These are phyloP conservation scores for Trichogramma evanescens DNA, from an alignment of 2,888 invertebrate species.

Conservation along the genomic window DNA sequence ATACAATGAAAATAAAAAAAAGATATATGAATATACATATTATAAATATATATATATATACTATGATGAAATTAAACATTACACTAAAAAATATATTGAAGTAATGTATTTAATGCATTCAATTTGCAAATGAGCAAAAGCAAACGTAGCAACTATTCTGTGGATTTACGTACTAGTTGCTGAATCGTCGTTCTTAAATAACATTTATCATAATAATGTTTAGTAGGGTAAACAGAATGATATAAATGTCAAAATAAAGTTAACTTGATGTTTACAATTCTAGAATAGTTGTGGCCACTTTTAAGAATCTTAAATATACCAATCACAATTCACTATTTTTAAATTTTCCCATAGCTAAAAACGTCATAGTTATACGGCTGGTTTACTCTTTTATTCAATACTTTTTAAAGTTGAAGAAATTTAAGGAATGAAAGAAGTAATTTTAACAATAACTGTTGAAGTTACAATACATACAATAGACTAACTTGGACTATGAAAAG, in stretches of 20 bases:
- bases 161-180: slow-evolving; percentile 40
- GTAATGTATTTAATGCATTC: slow-evolving; percentile 34
- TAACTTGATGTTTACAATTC: slow-evolving; percentile 32
- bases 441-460: slow-evolving; percentile 12
- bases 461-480: slow-evolving; percentile 18
- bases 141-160: slow-evolving; percentile 30
- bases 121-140: slow-evolving; percentile 36
- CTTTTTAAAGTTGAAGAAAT: slow-evolving; percentile 16
- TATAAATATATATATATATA: slow-evolving; percentile 36
- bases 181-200: slow-evolving; percentile 43
- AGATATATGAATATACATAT: slow-evolving; percentile 37
- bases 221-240: slow-evolving; percentile 30
- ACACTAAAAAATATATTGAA: slow-evolving; percentile 23
- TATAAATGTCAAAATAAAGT: slow-evolving; percentile 32
- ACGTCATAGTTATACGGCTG: slow-evolving; percentile 4
- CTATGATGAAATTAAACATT: slow-evolving; percentile 37
- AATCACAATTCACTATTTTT: neutral
- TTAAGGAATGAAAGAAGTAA: slow-evolving; percentile 8
- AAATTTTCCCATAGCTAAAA: neutral
- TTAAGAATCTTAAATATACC: neutral
- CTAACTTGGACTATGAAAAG: slow-evolving; percentile 11
- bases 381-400: slow-evolving; percentile 16
- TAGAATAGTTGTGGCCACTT: neutral
- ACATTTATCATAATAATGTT: slow-evolving; percentile 18
- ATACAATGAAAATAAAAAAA: slow-evolving; percentile 28